These are phyloP conservation scores for Chironomus riparius DNA, from an alignment of 2,888 invertebrate genomes.

Conservation along the genomic window DNA sequence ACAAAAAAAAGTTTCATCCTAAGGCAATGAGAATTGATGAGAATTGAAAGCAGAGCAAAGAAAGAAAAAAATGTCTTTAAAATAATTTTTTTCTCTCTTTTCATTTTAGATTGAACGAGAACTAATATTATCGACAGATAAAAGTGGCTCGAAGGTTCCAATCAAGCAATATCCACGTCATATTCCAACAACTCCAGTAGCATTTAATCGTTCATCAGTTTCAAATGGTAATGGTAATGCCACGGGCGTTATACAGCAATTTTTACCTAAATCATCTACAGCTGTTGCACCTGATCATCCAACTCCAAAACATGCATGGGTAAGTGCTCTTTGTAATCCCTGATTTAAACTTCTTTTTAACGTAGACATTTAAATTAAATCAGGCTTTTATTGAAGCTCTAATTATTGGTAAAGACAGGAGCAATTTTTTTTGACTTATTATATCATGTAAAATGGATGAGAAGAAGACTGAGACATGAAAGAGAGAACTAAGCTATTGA, in stretches of 20 bases:
- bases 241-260: conserved; percentile 29
- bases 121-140: conserved; percentile 62
- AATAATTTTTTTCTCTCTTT: background rate
- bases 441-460: no score
- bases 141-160: conserved; percentile 70
- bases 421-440: no score
- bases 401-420: no score
- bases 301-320: conserved; percentile 62
- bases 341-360: background rate
- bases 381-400: no score
- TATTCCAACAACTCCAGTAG: conserved; percentile 55
- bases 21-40: no score
- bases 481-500: no score
- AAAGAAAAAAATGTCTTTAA: background rate
- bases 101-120: conserved; percentile 64
- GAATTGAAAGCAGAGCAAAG: background rate
- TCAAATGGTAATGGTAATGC: conserved; percentile 24
- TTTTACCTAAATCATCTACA: conserved; percentile 38
- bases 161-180: conserved; percentile 67
- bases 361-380: background rate
- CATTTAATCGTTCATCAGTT: conserved; percentile 25
- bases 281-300: conserved; percentile 69
- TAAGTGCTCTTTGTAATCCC: conserved; percentile 27
- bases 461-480: no score
- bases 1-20: no score